Percentiles rank a stretch among this genome's conserved stretches.
These are phyloP conservation scores for Leucophora obtusa DNA, from an alignment of 2,888 invertebrate species.

Conservation along the genomic window DNA sequence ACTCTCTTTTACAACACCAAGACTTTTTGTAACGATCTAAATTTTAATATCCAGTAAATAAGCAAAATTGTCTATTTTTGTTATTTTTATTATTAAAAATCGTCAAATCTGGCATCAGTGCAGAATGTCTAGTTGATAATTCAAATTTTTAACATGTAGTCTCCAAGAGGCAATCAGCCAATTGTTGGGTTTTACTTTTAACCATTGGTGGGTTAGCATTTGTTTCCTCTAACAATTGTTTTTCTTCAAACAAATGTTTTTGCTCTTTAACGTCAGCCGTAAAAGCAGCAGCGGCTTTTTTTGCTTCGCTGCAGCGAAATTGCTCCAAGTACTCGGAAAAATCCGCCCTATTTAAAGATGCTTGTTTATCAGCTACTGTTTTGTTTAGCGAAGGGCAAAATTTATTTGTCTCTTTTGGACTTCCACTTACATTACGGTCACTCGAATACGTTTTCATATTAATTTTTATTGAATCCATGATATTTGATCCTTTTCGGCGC, in stretches of 20 bases:
- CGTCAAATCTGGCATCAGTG: too few relatives aligned
- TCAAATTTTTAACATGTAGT: constrained; percentile 78
- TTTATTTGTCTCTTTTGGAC: constrained; percentile 34
- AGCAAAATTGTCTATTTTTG: too few relatives aligned
- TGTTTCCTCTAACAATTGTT: constrained; percentile 50
- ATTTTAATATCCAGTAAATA: too few relatives aligned
- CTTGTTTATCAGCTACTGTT: neutral
- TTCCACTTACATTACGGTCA: constrained; percentile 63
- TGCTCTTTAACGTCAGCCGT: constrained; percentile 13
- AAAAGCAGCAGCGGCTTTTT: constrained; percentile 62
- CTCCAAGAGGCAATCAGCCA: constrained; percentile 75
- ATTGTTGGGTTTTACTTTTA: constrained; percentile 65
- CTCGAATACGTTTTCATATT: constrained; percentile 66
- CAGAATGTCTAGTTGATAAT: too few relatives aligned
- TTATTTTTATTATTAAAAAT: too few relatives aligned
- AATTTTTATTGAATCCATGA: constrained; percentile 54
- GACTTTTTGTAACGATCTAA: too few relatives aligned
- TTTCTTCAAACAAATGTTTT: neutral
- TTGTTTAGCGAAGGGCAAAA: constrained; percentile 21
- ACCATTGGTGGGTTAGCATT: constrained; percentile 61
- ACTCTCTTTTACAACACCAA: too few relatives aligned
- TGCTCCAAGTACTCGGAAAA: constrained; percentile 70
- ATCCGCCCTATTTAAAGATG: constrained; percentile 60
- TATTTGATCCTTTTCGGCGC: constrained; percentile 54
- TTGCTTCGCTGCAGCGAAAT: constrained; percentile 69